phyloP scores from a whole-genome alignment of 2,797 vertebrate genomes.

The Fistularia tabacaria region DNA sequence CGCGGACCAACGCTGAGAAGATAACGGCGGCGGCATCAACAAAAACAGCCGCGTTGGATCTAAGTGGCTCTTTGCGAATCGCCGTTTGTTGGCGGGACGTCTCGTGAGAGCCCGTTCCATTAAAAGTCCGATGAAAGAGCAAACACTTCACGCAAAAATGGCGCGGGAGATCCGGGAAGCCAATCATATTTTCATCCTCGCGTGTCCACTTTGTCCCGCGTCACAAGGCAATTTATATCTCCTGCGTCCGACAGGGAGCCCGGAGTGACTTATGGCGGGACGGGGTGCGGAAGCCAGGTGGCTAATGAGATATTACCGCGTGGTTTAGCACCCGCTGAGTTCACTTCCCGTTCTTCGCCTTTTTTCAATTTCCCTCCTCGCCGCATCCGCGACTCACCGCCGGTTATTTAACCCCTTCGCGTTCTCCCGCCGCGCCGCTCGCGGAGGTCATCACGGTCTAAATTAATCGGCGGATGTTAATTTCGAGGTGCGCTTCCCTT shows the following conservation, averaged over 20 bases:
- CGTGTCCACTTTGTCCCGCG: no score
- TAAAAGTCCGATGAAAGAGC: conserved; percentile 58
- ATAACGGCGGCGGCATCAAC: conserved; percentile 35
- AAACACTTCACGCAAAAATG: conserved; percentile 62
- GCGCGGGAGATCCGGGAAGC: conserved; percentile 17
- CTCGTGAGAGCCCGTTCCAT: conserved; percentile 53
- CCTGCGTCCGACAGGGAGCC: conserved; percentile 18
- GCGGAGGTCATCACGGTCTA: conserved; percentile 40
- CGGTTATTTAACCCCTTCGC: conserved; percentile 53
- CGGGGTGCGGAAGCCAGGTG: conserved; percentile 72
- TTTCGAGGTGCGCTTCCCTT: conserved; percentile 54
- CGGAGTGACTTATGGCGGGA: conserved; percentile 59
- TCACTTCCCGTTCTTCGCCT: conserved; percentile 58
- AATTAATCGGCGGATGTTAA: conserved; percentile 74
- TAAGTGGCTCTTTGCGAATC: conserved; percentile 54
- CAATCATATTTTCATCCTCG: conserved; percentile 35
- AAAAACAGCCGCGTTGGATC: conserved; percentile 11
- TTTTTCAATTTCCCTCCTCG: conserved; percentile 35
- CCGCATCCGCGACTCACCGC: no score
- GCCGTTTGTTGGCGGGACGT: conserved; percentile 55
- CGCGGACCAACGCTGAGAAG: conserved; percentile 25
- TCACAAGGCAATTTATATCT: conserved; percentile 1
- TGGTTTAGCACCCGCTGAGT: conserved; percentile 80
- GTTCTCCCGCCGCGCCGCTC: conserved; percentile 34
- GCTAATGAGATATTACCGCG: conserved; percentile 90